Percentiles rank a stretch among this genome's conserved stretches.
phyloP scores from a whole-genome alignment of 2,113 vertebrate species.

The Ochotona curzoniae region DNA sequence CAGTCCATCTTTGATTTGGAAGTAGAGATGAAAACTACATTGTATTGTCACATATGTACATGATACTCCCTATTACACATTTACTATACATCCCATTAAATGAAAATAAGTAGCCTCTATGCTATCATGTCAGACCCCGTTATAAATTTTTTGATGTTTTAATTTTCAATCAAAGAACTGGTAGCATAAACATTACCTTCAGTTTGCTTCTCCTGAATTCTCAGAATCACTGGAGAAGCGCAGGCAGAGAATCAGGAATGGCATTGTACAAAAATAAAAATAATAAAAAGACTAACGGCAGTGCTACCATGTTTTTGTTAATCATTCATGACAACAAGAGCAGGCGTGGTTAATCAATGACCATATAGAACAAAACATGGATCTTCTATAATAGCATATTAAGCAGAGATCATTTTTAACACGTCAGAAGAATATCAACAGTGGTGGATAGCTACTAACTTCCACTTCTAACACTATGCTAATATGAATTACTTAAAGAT shows the following conservation, averaged over 20 bases:
- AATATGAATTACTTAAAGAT: neutral
- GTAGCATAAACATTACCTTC: neutral
- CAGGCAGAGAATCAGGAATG: slow-evolving; percentile 1
- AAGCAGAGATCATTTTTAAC: neutral
- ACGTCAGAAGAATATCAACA: neutral
- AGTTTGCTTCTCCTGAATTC: neutral
- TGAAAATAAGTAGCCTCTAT: too few species aligned
- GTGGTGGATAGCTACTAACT: neutral
- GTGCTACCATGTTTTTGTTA: neutral
- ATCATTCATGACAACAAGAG: neutral
- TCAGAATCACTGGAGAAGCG: neutral
- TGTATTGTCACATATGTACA: too few species aligned
- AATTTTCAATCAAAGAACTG: neutral
- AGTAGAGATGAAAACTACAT: too few species aligned
- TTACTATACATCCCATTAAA: too few species aligned
- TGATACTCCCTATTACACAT: too few species aligned
- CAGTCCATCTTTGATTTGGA: too few species aligned
- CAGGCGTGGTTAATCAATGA: neutral
- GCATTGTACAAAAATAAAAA: neutral
- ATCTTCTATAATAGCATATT: neutral
- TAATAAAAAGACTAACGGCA: neutral
- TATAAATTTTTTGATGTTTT: neutral
- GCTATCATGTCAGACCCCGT: too few species aligned
- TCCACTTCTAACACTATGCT: neutral
- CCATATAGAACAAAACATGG: neutral